A percentile compares a stretch with the other conserved stretches of the same genome.
Evolutionary conservation across 2,797 vertebrate genomes (phyloP).

Genomic region (Coreius guichenoti): DNA sequence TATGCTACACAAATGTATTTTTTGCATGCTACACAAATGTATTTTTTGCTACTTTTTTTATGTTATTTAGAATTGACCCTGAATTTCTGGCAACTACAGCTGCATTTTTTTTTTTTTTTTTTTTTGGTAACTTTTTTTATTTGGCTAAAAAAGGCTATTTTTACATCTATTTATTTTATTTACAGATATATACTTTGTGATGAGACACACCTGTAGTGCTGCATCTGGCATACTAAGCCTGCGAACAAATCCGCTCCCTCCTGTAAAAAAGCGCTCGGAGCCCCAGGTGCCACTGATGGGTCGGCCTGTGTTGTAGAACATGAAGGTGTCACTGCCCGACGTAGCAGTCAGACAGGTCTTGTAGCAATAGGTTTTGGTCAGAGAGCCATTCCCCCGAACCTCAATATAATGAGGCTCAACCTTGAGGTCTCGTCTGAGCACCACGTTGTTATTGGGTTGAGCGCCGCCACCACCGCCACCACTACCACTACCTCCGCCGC

Average conservation of each 20-base stretch:
- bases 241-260: slow-evolving; percentile 87
- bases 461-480: slow-evolving; percentile 62
- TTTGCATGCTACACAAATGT: not conserved
- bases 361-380: slow-evolving; percentile 99
- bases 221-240: slow-evolving; percentile 85
- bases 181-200: not conserved
- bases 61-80: no score
- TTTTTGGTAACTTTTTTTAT: no score
- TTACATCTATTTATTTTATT: not conserved
- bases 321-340: slow-evolving; percentile 97
- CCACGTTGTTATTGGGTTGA: slow-evolving; percentile 92
- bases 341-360: slow-evolving; percentile 96
- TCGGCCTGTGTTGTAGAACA: slow-evolving; percentile 98
- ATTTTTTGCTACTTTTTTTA: not conserved
- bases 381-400: slow-evolving; percentile 94
- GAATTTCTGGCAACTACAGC: no score
- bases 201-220: slow-evolving; percentile 79
- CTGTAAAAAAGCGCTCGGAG: slow-evolving; percentile 92
- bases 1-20: no score
- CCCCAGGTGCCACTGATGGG: slow-evolving; percentile 89
- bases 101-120: no score
- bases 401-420: slow-evolving; percentile 97
- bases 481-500: slow-evolving; percentile 58
- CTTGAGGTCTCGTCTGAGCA: slow-evolving; percentile 90
- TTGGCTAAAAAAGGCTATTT: not conserved